These are phyloP conservation scores for Microctonus aethiopoides DNA, from an alignment of 2,888 invertebrate species.

Conservation along the genomic window DNA sequence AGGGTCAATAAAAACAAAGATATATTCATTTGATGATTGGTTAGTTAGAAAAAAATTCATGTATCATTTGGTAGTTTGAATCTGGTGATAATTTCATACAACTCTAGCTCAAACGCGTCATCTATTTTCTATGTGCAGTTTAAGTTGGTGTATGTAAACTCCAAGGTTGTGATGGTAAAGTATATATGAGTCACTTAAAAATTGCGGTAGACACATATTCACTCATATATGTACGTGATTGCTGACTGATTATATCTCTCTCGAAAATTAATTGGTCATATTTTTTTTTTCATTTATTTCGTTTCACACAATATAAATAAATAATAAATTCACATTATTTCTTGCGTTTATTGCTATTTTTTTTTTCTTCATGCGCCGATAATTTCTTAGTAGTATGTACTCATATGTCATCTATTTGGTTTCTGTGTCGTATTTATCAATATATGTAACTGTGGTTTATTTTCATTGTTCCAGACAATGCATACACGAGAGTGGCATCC, in stretches of 20 bases:
- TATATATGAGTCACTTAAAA: slow-evolving; percentile 27
- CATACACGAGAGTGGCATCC: neutral
- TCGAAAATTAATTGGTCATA: neutral
- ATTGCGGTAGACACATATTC: neutral
- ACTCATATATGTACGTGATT: neutral
- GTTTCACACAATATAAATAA: neutral
- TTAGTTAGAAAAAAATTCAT: neutral
- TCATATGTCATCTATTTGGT: neutral
- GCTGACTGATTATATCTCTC: neutral
- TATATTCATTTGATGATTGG: slow-evolving; percentile 9
- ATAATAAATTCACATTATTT: neutral
- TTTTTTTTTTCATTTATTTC: neutral
- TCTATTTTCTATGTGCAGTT: slow-evolving; percentile 7
- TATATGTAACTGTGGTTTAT: neutral
- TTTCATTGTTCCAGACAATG: neutral
- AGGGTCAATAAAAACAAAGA: too few species aligned
- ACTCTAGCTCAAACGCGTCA: slow-evolving; percentile 21
- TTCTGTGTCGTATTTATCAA: neutral
- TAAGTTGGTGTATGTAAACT: slow-evolving; percentile 41
- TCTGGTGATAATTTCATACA: neutral
- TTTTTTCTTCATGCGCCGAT: neutral
- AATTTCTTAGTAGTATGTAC: neutral
- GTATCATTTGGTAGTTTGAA: slow-evolving; percentile 12
- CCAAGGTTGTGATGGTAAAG: slow-evolving; percentile 44
- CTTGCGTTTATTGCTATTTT: neutral